Evolutionary conservation across 2,113 vertebrate species (phyloP).

Genomic region (Ailuropoda melanoleuca): DNA sequence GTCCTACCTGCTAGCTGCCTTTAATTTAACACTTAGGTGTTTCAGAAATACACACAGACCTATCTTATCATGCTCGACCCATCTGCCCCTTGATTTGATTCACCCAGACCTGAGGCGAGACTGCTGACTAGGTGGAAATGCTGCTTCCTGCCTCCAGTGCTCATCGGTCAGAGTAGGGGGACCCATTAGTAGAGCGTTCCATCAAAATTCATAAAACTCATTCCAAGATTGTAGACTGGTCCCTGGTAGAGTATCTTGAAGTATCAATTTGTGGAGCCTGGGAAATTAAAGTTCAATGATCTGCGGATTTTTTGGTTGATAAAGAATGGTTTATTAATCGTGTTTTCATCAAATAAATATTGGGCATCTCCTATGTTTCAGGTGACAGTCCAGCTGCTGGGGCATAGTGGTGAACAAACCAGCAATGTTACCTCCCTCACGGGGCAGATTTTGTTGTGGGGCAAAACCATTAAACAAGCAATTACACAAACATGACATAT

Average conservation of each 20-base stretch:
- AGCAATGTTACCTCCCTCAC: neutral
- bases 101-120: neutral
- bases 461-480: neutral
- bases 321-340: neutral
- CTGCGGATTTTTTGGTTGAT: neutral
- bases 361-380: no score
- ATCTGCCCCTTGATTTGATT: neutral
- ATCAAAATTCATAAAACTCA: neutral
- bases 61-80: neutral
- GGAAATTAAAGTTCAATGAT: no score
- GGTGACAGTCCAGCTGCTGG: neutral
- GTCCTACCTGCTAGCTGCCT: neutral
- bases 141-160: no score
- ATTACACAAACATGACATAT: neutral
- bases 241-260: neutral
- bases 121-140: no score
- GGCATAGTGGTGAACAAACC: neutral
- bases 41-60: no score
- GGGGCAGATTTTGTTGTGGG: neutral
- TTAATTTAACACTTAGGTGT: no score
- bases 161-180: neutral
- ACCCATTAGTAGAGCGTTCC: neutral
- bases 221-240: neutral
- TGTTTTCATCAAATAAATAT: neutral
- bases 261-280: no score